Percentiles rank a stretch among this genome's conserved stretches.
phyloP scores from a whole-genome alignment of 2,888 invertebrate genomes.

The Caenorhabditis angaria region DNA sequence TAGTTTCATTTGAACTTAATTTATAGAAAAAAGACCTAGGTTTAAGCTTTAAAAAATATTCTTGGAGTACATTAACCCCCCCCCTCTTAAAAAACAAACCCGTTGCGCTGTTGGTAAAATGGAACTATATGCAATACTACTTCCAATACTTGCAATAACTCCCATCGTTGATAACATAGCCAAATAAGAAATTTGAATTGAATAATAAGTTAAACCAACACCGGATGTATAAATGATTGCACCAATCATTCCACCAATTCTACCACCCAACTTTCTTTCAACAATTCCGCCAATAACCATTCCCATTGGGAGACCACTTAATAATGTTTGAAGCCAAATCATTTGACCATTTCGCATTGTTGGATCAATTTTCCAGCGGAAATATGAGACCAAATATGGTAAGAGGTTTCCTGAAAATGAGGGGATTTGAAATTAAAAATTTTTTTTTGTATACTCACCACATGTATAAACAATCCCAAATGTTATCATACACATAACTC shows the following conservation, averaged over 20 bases:
- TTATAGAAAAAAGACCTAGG: too few species aligned
- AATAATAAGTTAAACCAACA: conserved; percentile 58
- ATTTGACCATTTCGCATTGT: conserved; percentile 60
- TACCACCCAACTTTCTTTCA: conserved; percentile 60
- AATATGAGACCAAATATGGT: conserved; percentile 70
- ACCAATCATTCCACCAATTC: conserved; percentile 61
- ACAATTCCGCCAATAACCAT: conserved; percentile 67
- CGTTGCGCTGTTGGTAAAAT: conserved; percentile 67
- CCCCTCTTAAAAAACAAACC: conserved; percentile 34
- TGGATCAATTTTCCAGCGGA: conserved; percentile 68
- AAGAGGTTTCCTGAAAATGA: conserved; percentile 63
- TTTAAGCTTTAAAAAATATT: too few species aligned
- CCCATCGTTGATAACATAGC: conserved; percentile 62
- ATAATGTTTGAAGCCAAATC: conserved; percentile 68
- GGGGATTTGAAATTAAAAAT: background rate
- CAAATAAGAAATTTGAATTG: conserved; percentile 64
- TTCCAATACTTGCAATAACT: conserved; percentile 58
- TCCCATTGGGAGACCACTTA: conserved; percentile 67
- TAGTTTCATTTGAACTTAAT: too few species aligned
- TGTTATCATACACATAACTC: conserved; percentile 63
- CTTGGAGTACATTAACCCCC: too few species aligned
- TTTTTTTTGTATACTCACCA: conserved; percentile 47
- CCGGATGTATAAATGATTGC: conserved; percentile 59
- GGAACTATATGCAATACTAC: conserved; percentile 67
- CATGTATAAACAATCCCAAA: conserved; percentile 70